Conservation (phyloP, 2,113 vertebrate genomes). For the Pollachius pollachius region DNA sequence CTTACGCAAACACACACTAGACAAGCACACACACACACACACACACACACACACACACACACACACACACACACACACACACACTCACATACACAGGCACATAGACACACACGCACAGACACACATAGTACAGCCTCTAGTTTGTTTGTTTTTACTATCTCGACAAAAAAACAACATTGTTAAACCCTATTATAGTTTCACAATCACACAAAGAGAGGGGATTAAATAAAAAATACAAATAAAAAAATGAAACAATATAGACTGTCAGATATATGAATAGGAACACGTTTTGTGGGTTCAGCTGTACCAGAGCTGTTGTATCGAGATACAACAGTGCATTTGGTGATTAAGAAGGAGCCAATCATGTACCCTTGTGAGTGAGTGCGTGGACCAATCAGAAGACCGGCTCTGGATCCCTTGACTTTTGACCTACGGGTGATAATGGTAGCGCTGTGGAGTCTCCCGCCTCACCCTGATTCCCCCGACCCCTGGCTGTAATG, state of each 20-base stretch:
- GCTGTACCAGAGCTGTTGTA: constrained; percentile 41
- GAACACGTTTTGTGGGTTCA: constrained; percentile 24
- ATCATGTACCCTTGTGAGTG: constrained; percentile 31
- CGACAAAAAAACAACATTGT: constrained; percentile 27
- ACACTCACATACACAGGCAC: not conserved
- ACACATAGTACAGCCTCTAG: constrained; percentile 18
- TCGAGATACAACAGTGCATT: constrained; percentile 41
- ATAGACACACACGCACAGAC: constrained; percentile 1
- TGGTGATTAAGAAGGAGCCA: constrained; percentile 41
- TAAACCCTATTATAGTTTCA: constrained; percentile 49
- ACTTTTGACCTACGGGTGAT: constrained; percentile 44
- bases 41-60: not conserved
- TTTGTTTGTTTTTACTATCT: constrained; percentile 22
- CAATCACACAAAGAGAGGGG: constrained; percentile 47
- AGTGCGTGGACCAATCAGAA: constrained; percentile 41
- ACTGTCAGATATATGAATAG: constrained; percentile 41
- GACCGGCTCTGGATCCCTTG: not conserved
- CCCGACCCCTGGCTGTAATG: constrained; percentile 55
- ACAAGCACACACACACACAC: not conserved
- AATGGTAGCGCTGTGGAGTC: constrained; percentile 7
- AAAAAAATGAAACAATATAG: constrained; percentile 5
- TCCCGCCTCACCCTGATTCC: too few relatives aligned
- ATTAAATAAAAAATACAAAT: constrained; percentile 43
- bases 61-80: not conserved
- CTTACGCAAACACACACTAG: not conserved